A percentile compares a stretch with the other conserved stretches of the same genome.
Evolutionary conservation across 2,888 invertebrate species (phyloP).

Genomic region (Caenorhabditis angaria): DNA sequence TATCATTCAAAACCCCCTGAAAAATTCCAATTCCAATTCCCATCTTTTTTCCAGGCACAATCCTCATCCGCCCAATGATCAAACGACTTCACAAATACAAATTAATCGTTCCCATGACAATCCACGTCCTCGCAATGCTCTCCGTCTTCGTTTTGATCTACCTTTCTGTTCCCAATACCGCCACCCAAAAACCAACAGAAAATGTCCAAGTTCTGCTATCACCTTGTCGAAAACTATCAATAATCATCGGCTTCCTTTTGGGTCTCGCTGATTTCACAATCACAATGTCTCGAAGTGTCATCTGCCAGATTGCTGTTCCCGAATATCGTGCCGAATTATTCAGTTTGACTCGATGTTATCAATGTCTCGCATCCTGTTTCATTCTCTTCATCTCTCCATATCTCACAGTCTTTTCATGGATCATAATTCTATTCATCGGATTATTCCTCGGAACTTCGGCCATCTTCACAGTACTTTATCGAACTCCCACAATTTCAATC

Average conservation of each 20-base stretch:
- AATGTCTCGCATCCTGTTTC: conserved; percentile 40
- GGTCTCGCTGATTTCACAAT: conserved; percentile 46
- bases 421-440: conserved; percentile 23
- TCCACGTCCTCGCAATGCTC: conserved; percentile 21
- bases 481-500: conserved; percentile 25
- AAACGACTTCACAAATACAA: conserved; percentile 43
- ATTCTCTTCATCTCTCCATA: conserved; percentile 44
- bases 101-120: conserved; percentile 36
- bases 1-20: too few species aligned
- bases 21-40: too few species aligned
- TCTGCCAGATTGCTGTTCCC: conserved; percentile 48
- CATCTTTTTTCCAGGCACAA: conserved; percentile 34
- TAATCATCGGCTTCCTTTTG: conserved; percentile 38
- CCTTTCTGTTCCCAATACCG: conserved; percentile 42
- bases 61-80: conserved; percentile 45
- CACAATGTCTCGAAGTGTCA: conserved; percentile 41
- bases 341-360: conserved; percentile 40
- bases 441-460: conserved; percentile 25
- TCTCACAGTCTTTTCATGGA: conserved; percentile 33
- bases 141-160: conserved; percentile 25
- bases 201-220: conserved; percentile 21
- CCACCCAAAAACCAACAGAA: conserved; percentile 32
- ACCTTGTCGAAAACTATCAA: conserved; percentile 40
- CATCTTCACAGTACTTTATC: conserved; percentile 21
- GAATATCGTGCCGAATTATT: conserved; percentile 44